Evolutionary conservation across 2,797 vertebrate genomes (phyloP).

Genomic region (Sparidentex hasta): DNA sequence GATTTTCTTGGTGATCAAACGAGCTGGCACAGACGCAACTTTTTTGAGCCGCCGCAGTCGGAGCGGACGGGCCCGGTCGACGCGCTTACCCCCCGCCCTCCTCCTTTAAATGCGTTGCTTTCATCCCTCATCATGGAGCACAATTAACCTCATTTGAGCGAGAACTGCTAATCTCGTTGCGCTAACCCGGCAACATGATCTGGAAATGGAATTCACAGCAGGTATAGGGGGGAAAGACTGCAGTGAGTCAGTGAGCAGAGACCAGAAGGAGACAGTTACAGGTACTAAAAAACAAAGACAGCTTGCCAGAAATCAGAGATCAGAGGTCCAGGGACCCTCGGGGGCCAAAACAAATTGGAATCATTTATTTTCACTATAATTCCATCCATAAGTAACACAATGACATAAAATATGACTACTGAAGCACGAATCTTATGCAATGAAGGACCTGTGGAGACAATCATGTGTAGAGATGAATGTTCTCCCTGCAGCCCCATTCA

Average conservation of each 20-base stretch:
- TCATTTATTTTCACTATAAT: too few relatives aligned
- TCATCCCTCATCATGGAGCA: conserved; percentile 32
- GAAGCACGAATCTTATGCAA: too few relatives aligned
- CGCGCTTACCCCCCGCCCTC: not conserved
- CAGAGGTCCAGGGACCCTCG: too few relatives aligned
- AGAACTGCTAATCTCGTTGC: conserved; percentile 21
- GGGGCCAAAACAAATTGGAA: too few relatives aligned
- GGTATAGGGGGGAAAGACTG: not conserved
- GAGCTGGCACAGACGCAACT: conserved; percentile 52
- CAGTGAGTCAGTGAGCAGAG: not conserved
- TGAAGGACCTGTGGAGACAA: too few relatives aligned
- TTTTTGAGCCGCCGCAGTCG: conserved; percentile 63
- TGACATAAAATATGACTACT: too few relatives aligned
- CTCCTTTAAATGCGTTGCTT: conserved; percentile 25
- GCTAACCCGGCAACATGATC: not conserved
- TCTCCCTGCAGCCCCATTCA: not conserved
- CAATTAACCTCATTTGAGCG: conserved; percentile 42
- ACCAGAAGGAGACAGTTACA: not conserved
- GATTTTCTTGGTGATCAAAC: conserved; percentile 75
- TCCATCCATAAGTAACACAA: too few relatives aligned
- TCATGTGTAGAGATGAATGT: too few relatives aligned
- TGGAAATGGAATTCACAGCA: conserved; percentile 4
- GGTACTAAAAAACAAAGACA: not conserved
- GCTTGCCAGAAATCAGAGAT: not conserved
- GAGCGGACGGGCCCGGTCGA: conserved; percentile 33